Evolutionary conservation across 2,113 vertebrate species (phyloP).

Genomic region (Amphilophus citrinellus): DNA sequence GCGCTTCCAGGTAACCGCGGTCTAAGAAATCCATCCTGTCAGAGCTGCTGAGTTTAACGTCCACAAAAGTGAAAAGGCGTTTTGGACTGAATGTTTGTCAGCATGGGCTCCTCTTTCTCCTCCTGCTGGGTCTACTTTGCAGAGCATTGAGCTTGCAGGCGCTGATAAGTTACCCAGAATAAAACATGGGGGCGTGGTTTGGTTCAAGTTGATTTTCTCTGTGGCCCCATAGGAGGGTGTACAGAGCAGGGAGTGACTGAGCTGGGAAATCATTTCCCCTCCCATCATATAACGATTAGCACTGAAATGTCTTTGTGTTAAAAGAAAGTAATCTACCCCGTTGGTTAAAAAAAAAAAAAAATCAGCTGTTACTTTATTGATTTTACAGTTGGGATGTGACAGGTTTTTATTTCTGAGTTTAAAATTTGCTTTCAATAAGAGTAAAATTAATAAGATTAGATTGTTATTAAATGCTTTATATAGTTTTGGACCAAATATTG

Average conservation of each 20-base stretch:
- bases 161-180: conserved; percentile 64
- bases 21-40: conserved; percentile 81
- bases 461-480: too few species aligned
- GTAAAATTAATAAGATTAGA: too few species aligned
- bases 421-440: neutral
- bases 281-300: conserved; percentile 16
- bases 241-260: conserved; percentile 18
- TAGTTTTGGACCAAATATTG: too few species aligned
- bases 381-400: neutral
- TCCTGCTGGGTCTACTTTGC: conserved; percentile 46
- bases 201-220: conserved; percentile 55
- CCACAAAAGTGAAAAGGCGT: conserved; percentile 7
- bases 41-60: conserved; percentile 27
- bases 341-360: neutral
- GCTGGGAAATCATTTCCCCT: conserved; percentile 21
- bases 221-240: conserved; percentile 43
- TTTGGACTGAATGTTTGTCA: conserved; percentile 30
- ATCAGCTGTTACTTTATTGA: neutral
- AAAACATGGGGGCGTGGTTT: conserved; percentile 70
- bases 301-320: conserved; percentile 31
- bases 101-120: conserved; percentile 47
- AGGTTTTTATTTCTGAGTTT: neutral
- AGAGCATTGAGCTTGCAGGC: conserved; percentile 44
- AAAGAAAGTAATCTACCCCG: neutral
- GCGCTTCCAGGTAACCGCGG: conserved; percentile 80